Evolutionary conservation across 2,888 invertebrate species (phyloP), one percentile per base, ranked within the genome.

Genomic region (Lobophora halterata): DNA sequence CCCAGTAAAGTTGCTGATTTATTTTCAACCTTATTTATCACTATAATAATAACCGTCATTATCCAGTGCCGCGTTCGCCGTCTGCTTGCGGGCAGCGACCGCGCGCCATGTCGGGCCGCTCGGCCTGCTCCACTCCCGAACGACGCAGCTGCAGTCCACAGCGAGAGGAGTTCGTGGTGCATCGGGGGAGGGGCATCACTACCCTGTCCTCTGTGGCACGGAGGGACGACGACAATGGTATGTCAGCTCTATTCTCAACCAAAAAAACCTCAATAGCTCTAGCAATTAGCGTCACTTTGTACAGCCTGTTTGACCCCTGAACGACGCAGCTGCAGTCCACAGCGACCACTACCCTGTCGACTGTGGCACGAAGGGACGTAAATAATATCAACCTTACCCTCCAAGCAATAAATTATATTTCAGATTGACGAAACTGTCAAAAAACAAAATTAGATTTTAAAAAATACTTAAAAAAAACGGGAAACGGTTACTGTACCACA

Each of bases 91-190:
- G 36, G 80, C 82, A 49, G 42, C 58, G 42, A 58, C 71, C 16
- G 37, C 46, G 23, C 61, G 62, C 27, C 38, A 49, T 21, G 49
- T 49, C 17, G 32, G 60, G 52, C 13, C 70, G 82, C 9, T 85
- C 85, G n/a, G 68, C 81, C 3, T 79, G 83, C 43, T 79, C 85
- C 0, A 82, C 83, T 33, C 86, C 85, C 3, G 85, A 83, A 56
- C 61, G 85, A 0, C 63, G 86, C 29, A 77, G 79, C 54, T 70
- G 65, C 45, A 79, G 79, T 28, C 83, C 85, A 13, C 83, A 80
- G 46, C 89, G 92, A 3, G 93, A 93, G 33, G 91, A 92, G 53
- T 96, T 95, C 77, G 93, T 95, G 24, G 95, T 95, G 45, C 95
- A 96, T 79, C 90, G 93, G 52, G 93, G 93, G 27, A 90, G 91